phyloP scores from a whole-genome alignment of 2,113 vertebrate species.

The Tachuris rubrigastra region DNA sequence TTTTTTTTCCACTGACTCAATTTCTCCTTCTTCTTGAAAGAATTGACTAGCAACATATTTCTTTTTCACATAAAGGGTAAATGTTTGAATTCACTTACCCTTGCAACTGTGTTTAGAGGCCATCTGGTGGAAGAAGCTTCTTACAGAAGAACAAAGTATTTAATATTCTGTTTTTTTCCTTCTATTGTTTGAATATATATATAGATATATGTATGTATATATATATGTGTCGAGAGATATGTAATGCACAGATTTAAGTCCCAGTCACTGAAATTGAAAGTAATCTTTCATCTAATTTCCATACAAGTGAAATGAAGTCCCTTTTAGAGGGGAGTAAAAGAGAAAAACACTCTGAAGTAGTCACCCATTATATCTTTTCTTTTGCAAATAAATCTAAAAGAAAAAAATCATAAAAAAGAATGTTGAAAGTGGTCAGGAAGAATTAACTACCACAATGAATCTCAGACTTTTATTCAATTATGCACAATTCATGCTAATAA shows the following conservation, averaged over 20 bases:
- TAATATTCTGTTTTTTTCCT: background rate
- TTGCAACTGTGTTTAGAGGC: constrained; percentile 11
- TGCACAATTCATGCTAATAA: background rate
- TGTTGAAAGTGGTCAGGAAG: background rate
- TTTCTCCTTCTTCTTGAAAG: background rate
- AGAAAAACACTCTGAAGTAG: background rate
- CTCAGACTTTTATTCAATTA: background rate
- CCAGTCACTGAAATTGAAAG: background rate
- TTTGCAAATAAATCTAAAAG: constrained; percentile 1
- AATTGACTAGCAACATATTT: background rate
- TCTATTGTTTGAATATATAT: background rate
- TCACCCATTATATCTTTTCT: background rate
- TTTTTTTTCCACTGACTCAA: background rate
- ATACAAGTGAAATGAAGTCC: background rate
- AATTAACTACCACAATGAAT: constrained; percentile 6
- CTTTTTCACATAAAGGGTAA: background rate
- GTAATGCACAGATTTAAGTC: background rate
- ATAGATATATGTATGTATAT: too few relatives aligned
- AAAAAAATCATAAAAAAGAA: background rate
- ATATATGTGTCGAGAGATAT: background rate
- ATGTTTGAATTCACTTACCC: background rate
- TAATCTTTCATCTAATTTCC: background rate
- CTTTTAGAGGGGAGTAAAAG: background rate
- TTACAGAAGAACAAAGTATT: background rate
- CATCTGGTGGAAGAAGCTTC: constrained; percentile 3